These are phyloP conservation scores for Peromyscus polionotus DNA, from an alignment of 2,113 vertebrate species.

Conservation along the genomic window DNA sequence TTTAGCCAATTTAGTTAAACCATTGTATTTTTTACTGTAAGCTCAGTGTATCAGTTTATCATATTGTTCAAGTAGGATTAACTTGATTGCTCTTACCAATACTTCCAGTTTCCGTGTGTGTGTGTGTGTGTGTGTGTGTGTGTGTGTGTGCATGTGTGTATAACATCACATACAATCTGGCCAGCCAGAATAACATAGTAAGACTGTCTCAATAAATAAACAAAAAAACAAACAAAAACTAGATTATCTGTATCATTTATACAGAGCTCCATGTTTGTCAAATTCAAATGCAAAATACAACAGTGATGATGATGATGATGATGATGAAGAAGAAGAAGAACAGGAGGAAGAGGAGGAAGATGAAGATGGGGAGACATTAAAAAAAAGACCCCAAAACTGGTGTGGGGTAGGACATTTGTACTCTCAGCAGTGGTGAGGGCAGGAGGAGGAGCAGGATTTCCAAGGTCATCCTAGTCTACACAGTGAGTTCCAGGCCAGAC, in stretches of 20 bases:
- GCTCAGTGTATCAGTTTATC: background rate
- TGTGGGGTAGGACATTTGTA: background rate
- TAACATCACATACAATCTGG: too few species aligned
- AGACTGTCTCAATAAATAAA: too few species aligned
- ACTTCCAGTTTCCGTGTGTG: background rate
- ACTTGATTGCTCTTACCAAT: background rate
- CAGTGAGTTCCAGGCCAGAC: background rate
- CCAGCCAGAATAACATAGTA: too few species aligned
- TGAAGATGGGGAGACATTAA: background rate
- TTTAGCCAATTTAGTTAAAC: background rate
- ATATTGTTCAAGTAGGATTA: background rate
- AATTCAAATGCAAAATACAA: background rate
- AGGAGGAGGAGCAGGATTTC: background rate
- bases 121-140: too few species aligned
- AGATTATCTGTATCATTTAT: background rate
- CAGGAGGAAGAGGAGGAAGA: background rate
- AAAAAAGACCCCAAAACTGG: background rate
- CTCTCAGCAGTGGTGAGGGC: background rate
- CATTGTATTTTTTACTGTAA: conserved; percentile 13
- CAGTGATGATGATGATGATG: too few species aligned
- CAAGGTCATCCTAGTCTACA: background rate
- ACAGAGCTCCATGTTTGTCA: background rate
- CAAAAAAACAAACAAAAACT: too few species aligned
- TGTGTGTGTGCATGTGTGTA: too few species aligned
- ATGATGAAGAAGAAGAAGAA: too few species aligned